Evolutionary conservation across 2,797 vertebrate genomes (phyloP), one percentile per base, ranked within the genome.

Genomic region (Artibeus lituratus): DNA sequence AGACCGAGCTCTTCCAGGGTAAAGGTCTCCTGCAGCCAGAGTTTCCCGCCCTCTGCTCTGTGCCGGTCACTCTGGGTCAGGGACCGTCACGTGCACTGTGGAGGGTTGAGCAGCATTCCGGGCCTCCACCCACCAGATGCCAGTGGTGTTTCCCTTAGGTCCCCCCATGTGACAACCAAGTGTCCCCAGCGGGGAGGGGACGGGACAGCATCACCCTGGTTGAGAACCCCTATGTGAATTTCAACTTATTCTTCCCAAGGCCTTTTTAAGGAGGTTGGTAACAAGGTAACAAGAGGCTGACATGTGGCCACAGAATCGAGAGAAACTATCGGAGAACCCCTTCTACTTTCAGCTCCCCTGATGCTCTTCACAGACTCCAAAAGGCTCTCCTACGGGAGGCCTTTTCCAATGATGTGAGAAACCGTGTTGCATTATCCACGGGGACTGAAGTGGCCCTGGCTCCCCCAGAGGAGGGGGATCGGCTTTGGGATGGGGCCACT

Each of bases 71-170:
- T 11, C 35, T 55, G 32, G n/a, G 16, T 7, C 12, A 9, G 26
- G 21, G n/a, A 10, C 77, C 0, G 0, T 32, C 65, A 11, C 51
- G 18, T 19, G 18, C 10, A 22, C 39, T 8, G 7, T 3, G 10
- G 51, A 19, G 24, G 32, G 14, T 32, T 32, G 44, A 62, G 67
- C 11, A 39, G 57, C 67, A 12, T 32, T 42, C 59, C 65, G 44
- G 47, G 53, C 26, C 47, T 37, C 73, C 2, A 32, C 65, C 69
- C 42, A 21, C 55, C 53, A 32, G 62, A 35, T 67, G 73, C 85
- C 76, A 16, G 44, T 21, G 35, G 15, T 21, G 1, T 24, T 49
- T n/a, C 35, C 24, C 3, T 51, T 4, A 8, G 21, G 0, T 2
- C 19, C 1, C 2, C 57, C 5, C 5, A 44, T 19, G 0, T 22